Evolutionary conservation across 1,140 invertebrate species (phyloP), one percentile per base, ranked within the genome.

Genomic region (Metopolophium dirhodum): DNA sequence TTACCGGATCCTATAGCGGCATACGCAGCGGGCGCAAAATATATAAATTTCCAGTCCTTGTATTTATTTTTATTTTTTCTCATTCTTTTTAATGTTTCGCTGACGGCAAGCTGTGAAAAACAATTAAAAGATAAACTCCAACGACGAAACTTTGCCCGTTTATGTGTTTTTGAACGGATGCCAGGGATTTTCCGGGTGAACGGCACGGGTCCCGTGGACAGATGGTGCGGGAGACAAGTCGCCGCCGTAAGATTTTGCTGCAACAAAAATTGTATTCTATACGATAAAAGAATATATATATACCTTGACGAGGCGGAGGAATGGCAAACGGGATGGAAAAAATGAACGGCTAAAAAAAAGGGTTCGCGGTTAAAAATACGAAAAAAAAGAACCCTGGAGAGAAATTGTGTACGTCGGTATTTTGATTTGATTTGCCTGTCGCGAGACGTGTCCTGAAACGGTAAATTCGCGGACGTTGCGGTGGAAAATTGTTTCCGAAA

Each of bases 51-150:
- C 35, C 35, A 35, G 87, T 23, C 20, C 7, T 8, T 35, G 87
- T 37, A 30, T 47, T 47, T 30, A 47, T n/a, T 49, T 54, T 35
- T 54, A 54, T 54, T 54, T 88, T 89, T 47, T 47, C 85, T 86
- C 41, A 77, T 77, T 77, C 61, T 77, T 77, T 77, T 77, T n/a
- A 77, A 77, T 77, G 61, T 77, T 77, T 77, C n/a, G n/a, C 61
- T 47, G 91, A 22, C 82, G 82, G 91, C 91, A 93, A 93, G 91
- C 91, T 93, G 91, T 86, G 91, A 93, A 93, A 93, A 93, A 93
- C 91, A 93, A 93, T 93, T 93, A 93, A 93, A 93, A 93, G 91
- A 93, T 93, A 93, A 93, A 93, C 91, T 93, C 91, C 35, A 51
- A 23, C 77, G 49, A 85, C 82, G 91, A 37, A 92, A 92, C 82